Evolutionary conservation across 2,888 invertebrate species (phyloP).

Genomic region (Slavum lentiscoides): DNA sequence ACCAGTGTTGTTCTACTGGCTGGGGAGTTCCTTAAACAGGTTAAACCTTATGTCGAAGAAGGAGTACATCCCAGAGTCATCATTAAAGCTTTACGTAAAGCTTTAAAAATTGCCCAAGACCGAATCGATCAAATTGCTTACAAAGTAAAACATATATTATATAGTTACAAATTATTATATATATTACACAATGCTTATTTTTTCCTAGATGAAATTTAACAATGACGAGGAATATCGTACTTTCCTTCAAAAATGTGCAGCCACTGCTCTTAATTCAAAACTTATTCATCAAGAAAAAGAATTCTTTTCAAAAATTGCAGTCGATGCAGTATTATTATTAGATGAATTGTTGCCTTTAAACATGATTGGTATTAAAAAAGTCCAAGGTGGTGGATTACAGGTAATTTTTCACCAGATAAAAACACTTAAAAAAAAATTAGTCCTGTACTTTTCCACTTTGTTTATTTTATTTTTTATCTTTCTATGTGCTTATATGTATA

Average conservation of each 20-base stretch:
- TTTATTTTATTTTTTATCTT: too few species aligned
- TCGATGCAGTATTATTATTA: slow-evolving; percentile 90
- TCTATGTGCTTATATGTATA: too few species aligned
- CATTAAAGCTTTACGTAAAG: slow-evolving; percentile 84
- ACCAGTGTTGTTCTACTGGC: slow-evolving; percentile 95
- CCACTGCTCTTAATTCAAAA: slow-evolving; percentile 96
- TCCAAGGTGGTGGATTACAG: slow-evolving; percentile 67
- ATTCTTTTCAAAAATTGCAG: slow-evolving; percentile 96
- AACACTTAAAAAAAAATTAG: neutral
- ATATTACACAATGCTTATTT: neutral
- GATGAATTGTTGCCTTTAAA: slow-evolving; percentile 91
- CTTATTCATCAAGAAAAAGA: slow-evolving; percentile 93
- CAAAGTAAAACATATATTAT: slow-evolving; percentile 59
- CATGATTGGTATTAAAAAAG: slow-evolving; percentile 99
- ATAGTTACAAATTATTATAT: neutral
- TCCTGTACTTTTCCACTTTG: neutral
- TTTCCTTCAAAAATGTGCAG: slow-evolving; percentile 84
- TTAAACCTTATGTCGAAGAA: slow-evolving; percentile 95
- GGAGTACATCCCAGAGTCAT: slow-evolving; percentile 93
- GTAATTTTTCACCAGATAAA: slow-evolving; percentile 56
- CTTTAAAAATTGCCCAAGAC: slow-evolving; percentile 78
- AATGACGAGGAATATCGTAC: slow-evolving; percentile 67
- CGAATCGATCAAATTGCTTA: slow-evolving; percentile 83
- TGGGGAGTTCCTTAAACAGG: slow-evolving; percentile 91
- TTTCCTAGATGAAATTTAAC: slow-evolving; percentile 66